Base-by-base conservation (phyloP, 1,140 invertebrate genomes). In the Tetragnatha versicolor region DNA sequence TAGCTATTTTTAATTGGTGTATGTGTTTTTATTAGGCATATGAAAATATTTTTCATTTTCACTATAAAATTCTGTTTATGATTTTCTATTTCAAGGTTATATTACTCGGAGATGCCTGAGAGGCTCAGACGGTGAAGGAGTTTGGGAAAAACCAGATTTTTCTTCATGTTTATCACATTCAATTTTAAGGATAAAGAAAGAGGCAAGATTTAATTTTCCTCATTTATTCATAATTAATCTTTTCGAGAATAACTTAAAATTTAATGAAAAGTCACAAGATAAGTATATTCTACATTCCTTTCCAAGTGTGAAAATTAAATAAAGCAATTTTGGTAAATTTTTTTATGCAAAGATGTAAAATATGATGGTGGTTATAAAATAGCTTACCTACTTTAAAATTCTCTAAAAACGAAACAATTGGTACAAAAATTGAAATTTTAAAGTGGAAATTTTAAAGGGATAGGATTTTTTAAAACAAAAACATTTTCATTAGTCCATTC, bases 141-240 rank as follows among this genome's bases (percentile, higher is more conserved):
- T n/a, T 7, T 68, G 65, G 65, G 45, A 68, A 10, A 33, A 49
- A n/a, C 65, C 65, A 10, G 65, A 68, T 5, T 68, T 68, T n/a
- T 68, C 65, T 3, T 9, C 22, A 0, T 68, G 65, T 29, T n/a
- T 49, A 10, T 68, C 65, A 0, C 1, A 14, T 31, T 9, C 39
- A 3, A n/a, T 68, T 3, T 12, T 49, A 3, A 29, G 14, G 5
- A 17, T 68, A 3, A 68, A 49, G 22, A 49, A 68, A 49, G 65
- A 68, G 45, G 65, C 49, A 49, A 49, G 25, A 39, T 20, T 37
- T 9, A 42, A 9, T 9, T 42, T 42, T 42, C 7, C 7, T 17
- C 17, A 9, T 9, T 42, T 42, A 9, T 42, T 9, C 17, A 9
- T 42, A 42, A 7, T 42, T 7, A 9, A 9, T 9, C 17, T 9